Evolutionary conservation across 2,113 vertebrate genomes (phyloP).

Genomic region (Anoura caudifer): DNA sequence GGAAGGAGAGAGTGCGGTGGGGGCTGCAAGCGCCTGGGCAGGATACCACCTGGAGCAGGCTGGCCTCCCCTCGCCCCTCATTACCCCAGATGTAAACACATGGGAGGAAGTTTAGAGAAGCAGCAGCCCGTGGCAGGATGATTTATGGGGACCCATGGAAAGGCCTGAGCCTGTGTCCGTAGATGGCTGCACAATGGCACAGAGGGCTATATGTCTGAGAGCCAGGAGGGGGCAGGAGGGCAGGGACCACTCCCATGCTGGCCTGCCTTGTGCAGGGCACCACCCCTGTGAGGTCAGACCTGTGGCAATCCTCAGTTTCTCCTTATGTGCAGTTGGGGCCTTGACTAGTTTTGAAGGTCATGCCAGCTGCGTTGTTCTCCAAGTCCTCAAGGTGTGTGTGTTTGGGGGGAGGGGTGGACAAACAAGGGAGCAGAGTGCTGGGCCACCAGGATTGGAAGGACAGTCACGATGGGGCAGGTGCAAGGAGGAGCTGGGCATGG

Average conservation of each 20-base stretch:
- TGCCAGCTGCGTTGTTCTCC: neutral
- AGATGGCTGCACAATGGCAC: neutral
- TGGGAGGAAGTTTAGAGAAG: conserved; percentile 68
- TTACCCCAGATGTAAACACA: conserved; percentile 58
- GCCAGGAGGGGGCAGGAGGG: neutral
- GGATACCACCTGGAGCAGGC: conserved; percentile 41
- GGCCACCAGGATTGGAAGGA: neutral
- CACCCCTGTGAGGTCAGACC: accelerated
- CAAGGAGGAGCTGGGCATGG: neutral
- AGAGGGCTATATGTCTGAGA: neutral
- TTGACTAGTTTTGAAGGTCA: neutral
- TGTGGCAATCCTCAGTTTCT: neutral
- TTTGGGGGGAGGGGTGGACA: neutral
- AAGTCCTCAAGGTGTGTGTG: neutral
- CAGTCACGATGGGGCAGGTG: neutral
- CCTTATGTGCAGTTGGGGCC: neutral
- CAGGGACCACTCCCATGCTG: neutral
- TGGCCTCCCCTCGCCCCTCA: conserved; percentile 44
- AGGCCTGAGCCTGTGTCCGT: neutral
- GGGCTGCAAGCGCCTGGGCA: neutral
- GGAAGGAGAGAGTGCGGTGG: neutral
- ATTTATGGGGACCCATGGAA: conserved; percentile 27
- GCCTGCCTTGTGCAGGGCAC: neutral
- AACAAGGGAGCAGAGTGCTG: neutral
- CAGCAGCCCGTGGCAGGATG: conserved; percentile 54